Conservation (phyloP, 2,113 vertebrate species). For the Struthidea cinerea region DNA sequence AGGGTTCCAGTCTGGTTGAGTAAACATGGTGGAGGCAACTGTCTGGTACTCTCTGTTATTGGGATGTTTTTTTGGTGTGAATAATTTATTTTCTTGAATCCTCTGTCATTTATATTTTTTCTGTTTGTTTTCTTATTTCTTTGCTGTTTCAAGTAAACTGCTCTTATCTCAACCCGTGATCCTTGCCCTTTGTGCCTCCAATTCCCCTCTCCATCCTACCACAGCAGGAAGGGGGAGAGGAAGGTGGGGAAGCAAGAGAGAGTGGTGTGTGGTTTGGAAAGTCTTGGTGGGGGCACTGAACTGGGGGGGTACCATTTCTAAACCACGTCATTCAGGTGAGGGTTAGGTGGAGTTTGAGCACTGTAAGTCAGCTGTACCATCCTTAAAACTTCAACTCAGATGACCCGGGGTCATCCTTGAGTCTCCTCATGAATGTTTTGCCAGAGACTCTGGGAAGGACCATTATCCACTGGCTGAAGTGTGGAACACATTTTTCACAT, state of each 20-base stretch:
- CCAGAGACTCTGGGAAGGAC: background rate
- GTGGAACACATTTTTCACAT: background rate
- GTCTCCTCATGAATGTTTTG: fast-evolving
- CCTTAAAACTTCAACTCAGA: background rate
- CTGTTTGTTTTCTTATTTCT: background rate
- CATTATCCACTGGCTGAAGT: background rate
- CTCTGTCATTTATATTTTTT: background rate
- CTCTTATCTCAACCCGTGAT: background rate
- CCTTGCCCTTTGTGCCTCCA: background rate
- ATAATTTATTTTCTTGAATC: background rate
- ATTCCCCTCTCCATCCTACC: fast-evolving
- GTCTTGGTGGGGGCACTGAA: background rate
- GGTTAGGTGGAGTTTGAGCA: background rate
- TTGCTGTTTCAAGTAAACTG: background rate
- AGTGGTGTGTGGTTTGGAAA: background rate
- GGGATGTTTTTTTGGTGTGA: background rate
- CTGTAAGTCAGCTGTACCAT: background rate
- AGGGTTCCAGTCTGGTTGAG: background rate
- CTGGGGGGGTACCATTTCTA: background rate
- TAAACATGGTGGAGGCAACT: background rate
- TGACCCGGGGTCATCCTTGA: fast-evolving
- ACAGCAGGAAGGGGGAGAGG: background rate
- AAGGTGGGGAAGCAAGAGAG: background rate
- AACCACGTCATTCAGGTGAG: background rate
- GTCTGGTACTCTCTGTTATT: background rate